These are phyloP conservation scores for Pollenia labialis DNA, from an alignment of 2,888 invertebrate genomes.

Conservation along the genomic window DNA sequence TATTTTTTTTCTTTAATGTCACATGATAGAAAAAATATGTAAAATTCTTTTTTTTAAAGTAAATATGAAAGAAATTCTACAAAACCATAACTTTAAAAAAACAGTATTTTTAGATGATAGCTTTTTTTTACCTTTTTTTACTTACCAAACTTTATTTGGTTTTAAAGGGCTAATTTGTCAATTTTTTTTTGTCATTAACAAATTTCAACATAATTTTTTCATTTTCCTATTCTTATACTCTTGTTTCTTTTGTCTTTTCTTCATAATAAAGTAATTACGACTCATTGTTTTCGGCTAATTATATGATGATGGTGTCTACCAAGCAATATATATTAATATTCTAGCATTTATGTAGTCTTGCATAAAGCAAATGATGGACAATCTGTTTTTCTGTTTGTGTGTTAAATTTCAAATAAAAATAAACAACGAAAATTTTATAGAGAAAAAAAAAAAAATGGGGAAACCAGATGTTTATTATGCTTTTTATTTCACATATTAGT, in stretches of 20 bases:
- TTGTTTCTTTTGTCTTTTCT: background rate
- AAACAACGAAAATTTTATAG: background rate
- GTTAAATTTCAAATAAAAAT: background rate
- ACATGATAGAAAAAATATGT: too few species aligned
- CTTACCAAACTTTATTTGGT: too few species aligned
- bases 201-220: background rate
- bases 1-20: too few species aligned
- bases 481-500: background rate
- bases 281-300: conserved; percentile 48
- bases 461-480: conserved; percentile 31
- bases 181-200: too few species aligned
- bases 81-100: too few species aligned
- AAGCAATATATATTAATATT: background rate
- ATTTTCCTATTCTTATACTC: background rate
- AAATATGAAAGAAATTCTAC: too few species aligned
- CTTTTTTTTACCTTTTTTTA: background rate
- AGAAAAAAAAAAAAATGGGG: background rate
- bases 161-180: too few species aligned
- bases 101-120: conserved; percentile 8
- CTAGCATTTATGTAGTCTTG: background rate
- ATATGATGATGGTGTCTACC: background rate
- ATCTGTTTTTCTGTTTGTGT: conserved; percentile 1
- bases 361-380: background rate
- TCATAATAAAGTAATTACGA: conserved; percentile 26
- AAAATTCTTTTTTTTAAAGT: too few species aligned